These are phyloP conservation scores for Amia ocellicauda DNA, from an alignment of 2,113 vertebrate genomes.

Conservation along the genomic window DNA sequence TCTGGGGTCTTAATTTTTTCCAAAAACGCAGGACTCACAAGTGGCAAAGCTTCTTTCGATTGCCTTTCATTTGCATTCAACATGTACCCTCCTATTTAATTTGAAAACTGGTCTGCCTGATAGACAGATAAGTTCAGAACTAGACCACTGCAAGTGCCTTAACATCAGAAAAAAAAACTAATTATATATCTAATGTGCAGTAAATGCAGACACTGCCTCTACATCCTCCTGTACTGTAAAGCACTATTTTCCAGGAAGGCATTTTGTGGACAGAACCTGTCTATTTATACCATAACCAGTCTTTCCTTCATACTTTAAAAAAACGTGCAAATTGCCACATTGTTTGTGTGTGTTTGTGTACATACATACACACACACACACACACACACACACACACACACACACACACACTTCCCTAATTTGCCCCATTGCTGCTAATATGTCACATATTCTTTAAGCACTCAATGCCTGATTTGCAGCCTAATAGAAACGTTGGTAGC, in stretches of 20 bases:
- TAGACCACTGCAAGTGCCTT: not conserved
- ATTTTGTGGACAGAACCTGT: not conserved
- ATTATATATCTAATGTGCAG: too few species aligned
- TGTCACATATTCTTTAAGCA: not conserved
- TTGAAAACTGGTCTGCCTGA: not conserved
- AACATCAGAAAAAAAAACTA: too few species aligned
- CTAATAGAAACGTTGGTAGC: conserved; percentile 25
- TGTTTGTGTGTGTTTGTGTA: too few species aligned
- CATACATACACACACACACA: too few species aligned
- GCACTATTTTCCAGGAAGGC: not conserved
- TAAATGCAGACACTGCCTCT: too few species aligned
- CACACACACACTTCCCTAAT: too few species aligned
- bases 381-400: too few species aligned
- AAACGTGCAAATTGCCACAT: too few species aligned
- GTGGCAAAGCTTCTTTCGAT: not conserved
- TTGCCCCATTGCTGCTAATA: not conserved
- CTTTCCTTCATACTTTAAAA: not conserved
- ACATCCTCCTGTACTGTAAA: not conserved
- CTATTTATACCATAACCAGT: not conserved
- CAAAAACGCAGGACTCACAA: not conserved
- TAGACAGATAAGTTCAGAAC: not conserved
- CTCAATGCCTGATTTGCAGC: conserved; percentile 49
- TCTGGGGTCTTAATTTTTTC: not conserved
- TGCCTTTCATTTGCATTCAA: not conserved
- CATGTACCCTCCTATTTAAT: not conserved